A percentile compares a stretch with the other conserved stretches of the same genome.
phyloP scores from a whole-genome alignment of 2,888 invertebrate species.

The Oligia latruncula region DNA sequence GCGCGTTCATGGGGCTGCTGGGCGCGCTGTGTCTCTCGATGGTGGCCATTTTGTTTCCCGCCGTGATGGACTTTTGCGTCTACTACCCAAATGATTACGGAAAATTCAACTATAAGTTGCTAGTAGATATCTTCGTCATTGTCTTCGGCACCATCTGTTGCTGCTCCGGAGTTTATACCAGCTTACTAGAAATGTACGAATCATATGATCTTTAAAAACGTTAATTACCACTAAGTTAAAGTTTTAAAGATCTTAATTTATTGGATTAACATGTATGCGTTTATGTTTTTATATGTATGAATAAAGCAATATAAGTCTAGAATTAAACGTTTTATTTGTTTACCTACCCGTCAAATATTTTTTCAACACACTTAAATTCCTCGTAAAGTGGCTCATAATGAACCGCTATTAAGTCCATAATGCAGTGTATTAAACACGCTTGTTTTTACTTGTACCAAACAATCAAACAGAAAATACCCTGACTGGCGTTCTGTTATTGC shows the following conservation, averaged over 20 bases:
- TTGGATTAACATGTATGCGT: neutral
- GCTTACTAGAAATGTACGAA: conserved; percentile 72
- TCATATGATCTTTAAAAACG: neutral
- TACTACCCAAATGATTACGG: conserved; percentile 77
- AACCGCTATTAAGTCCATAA: too few species aligned
- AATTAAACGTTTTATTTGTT: neutral
- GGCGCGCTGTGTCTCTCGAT: conserved; percentile 96
- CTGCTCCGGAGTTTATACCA: conserved; percentile 76
- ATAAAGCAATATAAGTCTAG: neutral
- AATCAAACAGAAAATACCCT: too few species aligned
- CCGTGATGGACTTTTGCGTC: conserved; percentile 86
- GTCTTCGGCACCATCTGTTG: conserved; percentile 70
- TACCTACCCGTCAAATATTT: neutral
- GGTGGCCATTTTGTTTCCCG: conserved; percentile 96
- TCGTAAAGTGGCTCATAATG: too few species aligned
- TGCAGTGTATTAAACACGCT: too few species aligned
- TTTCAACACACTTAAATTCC: too few species aligned
- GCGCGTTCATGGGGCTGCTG: conserved; percentile 93
- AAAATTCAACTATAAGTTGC: conserved; percentile 64
- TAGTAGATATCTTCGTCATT: conserved; percentile 73
- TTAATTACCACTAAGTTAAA: neutral
- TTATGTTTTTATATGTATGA: neutral
- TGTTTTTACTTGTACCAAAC: too few species aligned
- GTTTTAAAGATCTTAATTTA: neutral
- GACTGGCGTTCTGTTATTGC: too few species aligned